Base-by-base conservation (phyloP, 2,888 invertebrate species). In the Iselma pallidipennis region DNA sequence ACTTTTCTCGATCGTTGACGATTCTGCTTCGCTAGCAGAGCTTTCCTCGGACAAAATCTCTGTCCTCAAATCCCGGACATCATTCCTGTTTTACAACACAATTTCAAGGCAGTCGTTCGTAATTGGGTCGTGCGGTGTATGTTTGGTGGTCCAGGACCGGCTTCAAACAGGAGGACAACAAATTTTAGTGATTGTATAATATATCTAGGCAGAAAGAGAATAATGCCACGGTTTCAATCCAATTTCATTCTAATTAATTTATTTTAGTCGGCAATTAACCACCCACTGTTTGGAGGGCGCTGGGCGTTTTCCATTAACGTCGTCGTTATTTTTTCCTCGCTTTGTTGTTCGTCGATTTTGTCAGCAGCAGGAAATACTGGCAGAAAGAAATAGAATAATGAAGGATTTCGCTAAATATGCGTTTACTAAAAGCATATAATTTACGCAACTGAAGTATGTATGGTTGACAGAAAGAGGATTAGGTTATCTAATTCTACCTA, bases 211-310 rank as follows among this genome's bases (percentile, higher is more conserved):
- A 45, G 19, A 45, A 10, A 45, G 45, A 21, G 45, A 45, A 10
- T 45, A 21, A 45, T 45, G 21, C 21, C 10, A 45, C 21, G 21
- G 45, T 45, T 45, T 42, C 52, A 49, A 57, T 51, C 52, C 52
- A 57, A 52, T 57, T 57, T 48, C 48, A 31, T 33, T 23, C n/a
- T 59, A 59, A 59, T 59, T 55, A 59, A 59, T 59, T 59, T 55
- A 59, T 59, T 59, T 59, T 55, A 49, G 33, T 59, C 55, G 28
- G 55, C 55, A 55, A 59, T 59, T 59, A 59, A 55, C 59, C 55
- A 50, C 55, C 59, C 37, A 45, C 55, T 26, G 55, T 59, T 50
- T 54, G 7, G 45, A 21, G 45, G 16, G 21, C 4, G 45, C 10
- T 45, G 45, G 45, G 45, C 21, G 45, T 21, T 45, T 21, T 45